Percentiles rank a stretch among this genome's conserved stretches.
Conservation (phyloP, 2,888 invertebrate genomes). For the Iphiclides podalirius region DNA sequence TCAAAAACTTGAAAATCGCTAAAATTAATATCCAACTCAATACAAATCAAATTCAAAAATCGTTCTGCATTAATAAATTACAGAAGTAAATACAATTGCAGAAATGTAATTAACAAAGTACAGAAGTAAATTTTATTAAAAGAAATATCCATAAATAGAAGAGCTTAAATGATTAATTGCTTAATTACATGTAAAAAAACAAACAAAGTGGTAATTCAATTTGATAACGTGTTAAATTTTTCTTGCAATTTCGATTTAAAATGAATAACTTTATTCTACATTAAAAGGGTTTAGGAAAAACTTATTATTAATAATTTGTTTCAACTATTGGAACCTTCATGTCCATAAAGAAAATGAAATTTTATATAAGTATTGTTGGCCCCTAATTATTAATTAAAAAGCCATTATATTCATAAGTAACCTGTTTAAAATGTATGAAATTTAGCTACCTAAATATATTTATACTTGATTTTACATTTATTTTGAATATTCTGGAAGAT, state of each 20-base stretch:
- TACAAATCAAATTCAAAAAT: too few species aligned
- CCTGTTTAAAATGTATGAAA: slow-evolving; percentile 74
- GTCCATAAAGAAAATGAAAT: slow-evolving; percentile 27
- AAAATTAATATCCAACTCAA: too few species aligned
- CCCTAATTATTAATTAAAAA: slow-evolving; percentile 75
- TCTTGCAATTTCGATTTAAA: not conserved
- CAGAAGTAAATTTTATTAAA: too few species aligned
- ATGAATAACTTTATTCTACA: not conserved
- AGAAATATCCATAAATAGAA: too few species aligned
- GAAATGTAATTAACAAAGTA: too few species aligned
- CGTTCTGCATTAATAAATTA: too few species aligned
- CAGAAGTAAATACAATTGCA: too few species aligned
- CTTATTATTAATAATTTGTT: not conserved
- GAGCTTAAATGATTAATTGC: too few species aligned
- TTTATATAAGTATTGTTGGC: slow-evolving; percentile 67
- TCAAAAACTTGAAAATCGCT: not conserved
- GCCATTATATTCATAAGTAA: slow-evolving; percentile 74
- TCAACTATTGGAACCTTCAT: slow-evolving; percentile 4
- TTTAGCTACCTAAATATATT: slow-evolving; percentile 73
- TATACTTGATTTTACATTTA: slow-evolving; percentile 49
- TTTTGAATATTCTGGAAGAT: slow-evolving; percentile 58
- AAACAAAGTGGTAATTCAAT: too few species aligned
- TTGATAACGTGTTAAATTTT: too few species aligned
- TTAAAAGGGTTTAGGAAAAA: not conserved
- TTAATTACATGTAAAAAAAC: too few species aligned